Base-by-base conservation (phyloP, 53 echinoderm and acorn worm genomes). In the Hippasteria phrygiana region DNA sequence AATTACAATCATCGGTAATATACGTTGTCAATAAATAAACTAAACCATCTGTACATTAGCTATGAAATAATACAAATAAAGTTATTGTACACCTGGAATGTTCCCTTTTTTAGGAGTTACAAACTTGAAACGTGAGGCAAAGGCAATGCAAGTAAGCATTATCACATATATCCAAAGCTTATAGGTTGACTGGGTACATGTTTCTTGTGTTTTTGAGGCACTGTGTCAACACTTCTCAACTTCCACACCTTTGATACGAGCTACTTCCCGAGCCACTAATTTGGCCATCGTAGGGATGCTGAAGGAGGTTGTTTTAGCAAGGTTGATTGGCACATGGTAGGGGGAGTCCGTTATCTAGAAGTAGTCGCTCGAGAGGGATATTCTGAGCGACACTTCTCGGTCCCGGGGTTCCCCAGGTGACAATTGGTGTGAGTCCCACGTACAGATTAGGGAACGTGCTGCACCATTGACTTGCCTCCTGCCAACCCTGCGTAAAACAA, bases 261-360 rank as follows among this genome's bases (percentile, higher is more conserved):
- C 81, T 0, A 80, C 43, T 2, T 80, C 64, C 1, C 29, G 7
- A 0, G 81, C 43, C 14, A 80, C 81, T 3, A 29, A 64, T 1
- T 20, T 37, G 3, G 80, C 64, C 33, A 34, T 43, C 18, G 81
- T 80, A 4, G 81, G 64, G 43, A 16, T 80, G 64, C 62, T 80
- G 42, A 62, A 63, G 13, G 41, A 4, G 17, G 14, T 2, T 1
- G 41, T 0, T 1, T 3, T 13, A 3, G 42, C 41, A 14, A 43
- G 20, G 28, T 47, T 17, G 24, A 1, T 43, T 45, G 74, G 74
- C 1, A 7, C 22, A 31, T 63, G 62, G 29, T 62, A 62, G 9
- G 80, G 80, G n/a, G 80, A 62, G 41, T 80, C 62, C 2, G 80
- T 80, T 29, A n/a, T 80, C 64, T 47, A 74, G 47, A 1, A 74